Conservation (phyloP, 2,113 vertebrate species). For the Hypomesus transpacificus region DNA sequence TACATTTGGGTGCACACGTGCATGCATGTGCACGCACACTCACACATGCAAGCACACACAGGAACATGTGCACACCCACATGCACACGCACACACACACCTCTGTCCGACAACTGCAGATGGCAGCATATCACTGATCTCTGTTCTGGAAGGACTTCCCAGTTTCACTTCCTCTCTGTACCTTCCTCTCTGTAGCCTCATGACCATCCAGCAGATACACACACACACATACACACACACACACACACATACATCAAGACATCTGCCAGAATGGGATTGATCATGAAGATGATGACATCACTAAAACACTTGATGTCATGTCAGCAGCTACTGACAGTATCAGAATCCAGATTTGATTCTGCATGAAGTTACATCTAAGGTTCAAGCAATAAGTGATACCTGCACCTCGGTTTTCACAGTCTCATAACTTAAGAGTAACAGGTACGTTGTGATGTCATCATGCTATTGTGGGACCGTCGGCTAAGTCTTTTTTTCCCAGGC, state of each 20-base stretch:
- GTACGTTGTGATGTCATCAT: too few species aligned
- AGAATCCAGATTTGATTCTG: too few species aligned
- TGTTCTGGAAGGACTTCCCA: slow-evolving; percentile 12
- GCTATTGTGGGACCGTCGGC: slow-evolving; percentile 39
- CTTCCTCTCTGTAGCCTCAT: not conserved
- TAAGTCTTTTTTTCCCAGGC: slow-evolving; percentile 47
- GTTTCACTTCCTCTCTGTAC: not conserved
- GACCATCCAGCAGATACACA: too few species aligned
- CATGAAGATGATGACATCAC: too few species aligned
- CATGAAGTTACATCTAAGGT: too few species aligned
- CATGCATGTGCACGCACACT: not conserved
- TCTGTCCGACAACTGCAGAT: slow-evolving; percentile 62
- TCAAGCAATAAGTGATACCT: too few species aligned
- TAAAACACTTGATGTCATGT: too few species aligned
- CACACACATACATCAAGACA: too few species aligned
- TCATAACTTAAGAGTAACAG: not conserved
- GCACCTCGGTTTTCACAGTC: not conserved
- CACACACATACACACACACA: too few species aligned
- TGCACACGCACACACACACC: slow-evolving; percentile 34
- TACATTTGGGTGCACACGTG: not conserved
- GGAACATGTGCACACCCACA: not conserved
- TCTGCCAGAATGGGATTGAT: too few species aligned
- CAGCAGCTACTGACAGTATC: too few species aligned
- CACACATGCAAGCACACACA: slow-evolving; percentile 1
- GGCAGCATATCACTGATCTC: slow-evolving; percentile 63